Evolutionary conservation across 2,113 vertebrate species (phyloP).

Genomic region (Alosa alosa): DNA sequence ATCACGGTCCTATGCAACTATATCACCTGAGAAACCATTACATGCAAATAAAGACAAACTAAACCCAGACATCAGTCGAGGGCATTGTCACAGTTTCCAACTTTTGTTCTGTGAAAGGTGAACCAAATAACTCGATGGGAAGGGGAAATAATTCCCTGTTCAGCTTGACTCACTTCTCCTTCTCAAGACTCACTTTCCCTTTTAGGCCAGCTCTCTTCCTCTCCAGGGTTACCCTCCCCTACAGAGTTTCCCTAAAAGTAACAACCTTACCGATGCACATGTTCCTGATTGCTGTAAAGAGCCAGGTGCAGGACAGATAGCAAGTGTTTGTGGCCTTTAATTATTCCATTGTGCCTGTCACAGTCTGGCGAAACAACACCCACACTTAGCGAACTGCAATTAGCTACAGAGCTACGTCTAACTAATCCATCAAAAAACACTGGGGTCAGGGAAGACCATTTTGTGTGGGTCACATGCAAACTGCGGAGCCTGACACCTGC

Average conservation of each 20-base stretch:
- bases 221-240: not conserved
- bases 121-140: not conserved
- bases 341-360: not conserved
- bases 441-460: not conserved
- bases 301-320: not conserved
- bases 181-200: not conserved
- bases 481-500: constrained; percentile 22
- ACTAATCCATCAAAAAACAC: not conserved
- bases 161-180: not conserved
- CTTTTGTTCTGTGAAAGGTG: not conserved
- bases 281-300: not conserved
- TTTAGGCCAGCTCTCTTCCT: not conserved
- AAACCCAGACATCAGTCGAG: not conserved
- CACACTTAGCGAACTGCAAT: not conserved
- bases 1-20: not conserved
- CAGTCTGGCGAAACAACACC: not conserved
- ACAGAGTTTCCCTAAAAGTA: not conserved
- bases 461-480: not conserved
- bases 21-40: not conserved
- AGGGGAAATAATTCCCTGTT: not conserved
- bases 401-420: not conserved
- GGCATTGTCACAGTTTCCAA: not conserved
- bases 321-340: not conserved
- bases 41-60: not conserved
- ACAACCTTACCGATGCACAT: not conserved